Evolutionary conservation across 35 echinoderm and acorn worm genomes (phyloP).

Genomic region (Anneissia japonica): DNA sequence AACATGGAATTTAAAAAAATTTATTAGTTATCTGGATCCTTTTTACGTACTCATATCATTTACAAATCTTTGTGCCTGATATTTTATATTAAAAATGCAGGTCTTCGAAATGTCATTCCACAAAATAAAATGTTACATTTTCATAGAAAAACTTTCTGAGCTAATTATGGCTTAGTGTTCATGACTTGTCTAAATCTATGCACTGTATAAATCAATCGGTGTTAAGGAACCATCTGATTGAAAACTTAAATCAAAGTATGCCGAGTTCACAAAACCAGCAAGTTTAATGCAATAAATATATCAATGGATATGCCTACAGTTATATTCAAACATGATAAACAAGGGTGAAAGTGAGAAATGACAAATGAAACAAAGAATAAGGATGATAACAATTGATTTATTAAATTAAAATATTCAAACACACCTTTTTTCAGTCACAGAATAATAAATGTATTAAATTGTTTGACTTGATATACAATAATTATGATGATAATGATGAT

Average conservation of each 20-base stretch:
- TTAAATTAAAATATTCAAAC: neutral
- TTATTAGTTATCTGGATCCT: too few species aligned
- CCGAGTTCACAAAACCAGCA: neutral
- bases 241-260: neutral
- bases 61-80: too few species aligned
- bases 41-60: too few species aligned
- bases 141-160: neutral
- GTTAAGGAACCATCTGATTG: neutral
- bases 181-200: neutral
- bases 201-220: neutral
- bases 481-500: too few species aligned
- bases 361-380: neutral
- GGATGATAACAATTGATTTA: neutral
- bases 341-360: too few species aligned
- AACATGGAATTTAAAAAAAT: too few species aligned
- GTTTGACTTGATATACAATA: too few species aligned
- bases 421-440: neutral
- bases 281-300: neutral
- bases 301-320: neutral
- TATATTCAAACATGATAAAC: neutral
- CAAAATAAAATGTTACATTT: neutral
- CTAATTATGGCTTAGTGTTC: neutral
- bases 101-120: neutral
- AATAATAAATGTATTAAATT: neutral
- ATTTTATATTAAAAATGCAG: neutral